Evolutionary conservation across 2,113 vertebrate genomes (phyloP), one percentile per base, ranked within the genome.

Genomic region (Oreocharis arfaki): DNA sequence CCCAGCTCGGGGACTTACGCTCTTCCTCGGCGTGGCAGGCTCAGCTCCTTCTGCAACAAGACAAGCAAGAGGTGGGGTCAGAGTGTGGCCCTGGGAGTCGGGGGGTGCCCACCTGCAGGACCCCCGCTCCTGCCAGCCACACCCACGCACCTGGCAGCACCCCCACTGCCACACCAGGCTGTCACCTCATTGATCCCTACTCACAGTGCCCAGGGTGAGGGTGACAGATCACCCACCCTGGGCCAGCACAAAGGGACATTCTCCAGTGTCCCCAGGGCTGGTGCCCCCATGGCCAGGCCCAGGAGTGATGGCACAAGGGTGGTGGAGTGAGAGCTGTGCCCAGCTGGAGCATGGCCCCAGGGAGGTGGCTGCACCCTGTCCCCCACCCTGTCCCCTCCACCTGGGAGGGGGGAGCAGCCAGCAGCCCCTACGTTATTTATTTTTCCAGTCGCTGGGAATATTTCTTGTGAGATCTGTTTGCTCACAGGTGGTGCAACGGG

Each of bases 1-100:
- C 44, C 57, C 67, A 52, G 75, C 26, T 12, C 2, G 0, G 52
- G 55, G 16, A 99, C 99, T 99, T 97, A 99, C 99, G 98, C 96
- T 86, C 98, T 98, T 94, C 99, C 99, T 77, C 99, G 98, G 59
- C 99, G 98, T 3, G 99, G 99, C 97, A 99, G 98, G 96, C 99
- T 99, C 97, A 99, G 97, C 96, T 99, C 99, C 96, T 99, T 99
- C 99, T 99, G 97, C 61, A 98, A 98, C 1, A 11, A 96, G 73
- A 97, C 33, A 90, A 92, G 85, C 2, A 2, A 70, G 52, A 87
- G 47, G 44, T 8, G 21, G 69, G 74, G 57, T 96, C 64, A 97
- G 80, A 68, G 8, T 0, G 9, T 5, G 33, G 24, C 41, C 33
- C 33, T 42, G 10, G 53, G 28, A 4, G 4, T 4, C 0, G 0